Base-by-base conservation (phyloP, 2,888 invertebrate genomes). In the Drosophila kanekoi region DNA sequence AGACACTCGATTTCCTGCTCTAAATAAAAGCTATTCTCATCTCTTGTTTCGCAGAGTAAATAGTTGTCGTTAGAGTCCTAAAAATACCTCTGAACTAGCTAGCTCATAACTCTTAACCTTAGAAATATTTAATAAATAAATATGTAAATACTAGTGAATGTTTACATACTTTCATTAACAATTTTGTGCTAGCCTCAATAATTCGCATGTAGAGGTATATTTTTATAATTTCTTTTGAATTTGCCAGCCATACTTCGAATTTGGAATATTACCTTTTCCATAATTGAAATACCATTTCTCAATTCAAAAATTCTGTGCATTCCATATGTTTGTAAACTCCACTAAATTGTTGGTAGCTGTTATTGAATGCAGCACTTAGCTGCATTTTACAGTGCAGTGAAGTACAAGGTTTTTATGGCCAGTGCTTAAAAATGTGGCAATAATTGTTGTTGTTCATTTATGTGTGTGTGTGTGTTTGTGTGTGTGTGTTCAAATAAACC, bases 361-460 rank as follows among this genome's bases (percentile, higher is more conserved):
- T 38, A n/a, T 65, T 65, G 65, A 74, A 76, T 43, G 54, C 23
- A 41, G 33, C 47, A 57, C 53, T 76, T 59, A 73, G 48, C 20
- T 53, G 33, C 40, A 16, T 6, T 44, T 56, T 51, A 14, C 2
- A n/a, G 5, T 23, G 38, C 16, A 10, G 11, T 38, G 9, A 11
- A 47, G 28, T 35, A 23, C 10, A 52, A 18, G 14, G 38, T 33
- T 63, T 76, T 79, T 62, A 64, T 52, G 49, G 60, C 16, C 35
- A 48, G 18, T 64, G 48, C 67, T 79, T 65, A 57, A 76, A 81
- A 79, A 56, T 71, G 64, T 48, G 68, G 63, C 58, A 43, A 67
- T 44, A 35, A 58, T 41, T 47, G 53, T 64, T 67, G 11, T 6
- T 56, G 49, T 53, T 32, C 16, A 8, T 3, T 33, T 45, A 44